Conservation (phyloP, 1,140 invertebrate genomes). For the Andrena cerasifolii region DNA sequence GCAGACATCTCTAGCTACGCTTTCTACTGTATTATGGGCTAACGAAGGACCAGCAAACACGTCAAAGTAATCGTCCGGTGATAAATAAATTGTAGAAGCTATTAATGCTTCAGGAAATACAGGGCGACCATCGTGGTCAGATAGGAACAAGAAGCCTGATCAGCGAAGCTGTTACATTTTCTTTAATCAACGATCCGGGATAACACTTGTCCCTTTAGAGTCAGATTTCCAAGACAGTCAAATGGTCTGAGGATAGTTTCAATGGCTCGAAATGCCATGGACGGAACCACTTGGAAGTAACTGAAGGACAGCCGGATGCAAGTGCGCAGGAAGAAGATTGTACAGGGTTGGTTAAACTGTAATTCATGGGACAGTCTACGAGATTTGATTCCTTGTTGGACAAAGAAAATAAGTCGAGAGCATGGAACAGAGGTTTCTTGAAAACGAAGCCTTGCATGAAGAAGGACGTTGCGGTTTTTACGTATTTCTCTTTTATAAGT, state of each 20-base stretch:
- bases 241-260: conserved; percentile 12
- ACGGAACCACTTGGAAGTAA: conserved; percentile 52
- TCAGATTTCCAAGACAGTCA: conserved; percentile 32
- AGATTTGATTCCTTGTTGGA: too few species aligned
- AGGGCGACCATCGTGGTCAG: background rate
- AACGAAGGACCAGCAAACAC: background rate
- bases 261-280: conserved; percentile 41
- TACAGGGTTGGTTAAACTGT: background rate
- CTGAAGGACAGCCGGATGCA: conserved; percentile 21
- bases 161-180: background rate
- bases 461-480: too few species aligned
- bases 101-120: background rate
- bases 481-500: too few species aligned
- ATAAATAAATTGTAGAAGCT: background rate
- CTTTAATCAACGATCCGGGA: background rate
- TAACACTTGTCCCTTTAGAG: conserved; percentile 22
- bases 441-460: too few species aligned
- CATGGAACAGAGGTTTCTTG: too few species aligned
- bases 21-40: too few species aligned
- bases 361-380: too few species aligned
- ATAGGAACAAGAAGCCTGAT: background rate
- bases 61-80: background rate
- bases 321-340: background rate
- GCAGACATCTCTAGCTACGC: too few species aligned
- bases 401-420: too few species aligned